phyloP scores from a whole-genome alignment of 2,888 invertebrate genomes.

The Torymus auratus region DNA sequence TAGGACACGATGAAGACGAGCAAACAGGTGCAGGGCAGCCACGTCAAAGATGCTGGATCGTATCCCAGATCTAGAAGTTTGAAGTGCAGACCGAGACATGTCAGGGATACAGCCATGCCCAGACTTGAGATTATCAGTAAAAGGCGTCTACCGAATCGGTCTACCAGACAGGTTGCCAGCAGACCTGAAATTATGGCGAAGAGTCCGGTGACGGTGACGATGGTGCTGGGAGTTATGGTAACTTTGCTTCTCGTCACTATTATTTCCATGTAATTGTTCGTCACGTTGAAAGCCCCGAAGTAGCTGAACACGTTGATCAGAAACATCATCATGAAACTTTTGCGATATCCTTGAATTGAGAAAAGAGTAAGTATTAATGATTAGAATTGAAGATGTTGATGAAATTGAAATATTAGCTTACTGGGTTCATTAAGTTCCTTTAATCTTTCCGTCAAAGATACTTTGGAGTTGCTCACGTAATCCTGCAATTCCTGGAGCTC shows the following conservation, averaged over 20 bases:
- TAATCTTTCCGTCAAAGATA: constrained; percentile 62
- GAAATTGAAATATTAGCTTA: constrained; percentile 43
- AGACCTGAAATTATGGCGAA: constrained; percentile 78
- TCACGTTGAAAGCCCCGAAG: constrained; percentile 75
- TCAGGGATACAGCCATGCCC: constrained; percentile 69
- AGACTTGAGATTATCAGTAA: constrained; percentile 77
- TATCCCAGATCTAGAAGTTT: constrained; percentile 59
- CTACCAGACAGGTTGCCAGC: constrained; percentile 76
- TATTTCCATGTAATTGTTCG: constrained; percentile 75
- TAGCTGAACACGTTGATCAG: constrained; percentile 79
- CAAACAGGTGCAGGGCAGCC: constrained; percentile 68
- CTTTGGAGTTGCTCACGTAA: constrained; percentile 64
- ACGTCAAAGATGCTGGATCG: constrained; percentile 60
- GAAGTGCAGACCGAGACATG: constrained; percentile 69
- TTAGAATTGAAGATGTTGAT: not conserved
- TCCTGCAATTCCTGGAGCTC: constrained; percentile 70
- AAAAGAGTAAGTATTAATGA: not conserved
- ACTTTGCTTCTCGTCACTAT: constrained; percentile 73
- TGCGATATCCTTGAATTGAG: constrained; percentile 70
- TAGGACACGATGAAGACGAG: constrained; percentile 66
- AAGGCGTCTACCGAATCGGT: constrained; percentile 77
- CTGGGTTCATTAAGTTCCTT: constrained; percentile 66
- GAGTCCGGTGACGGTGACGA: constrained; percentile 78
- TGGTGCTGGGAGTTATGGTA: constrained; percentile 71
- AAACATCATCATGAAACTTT: constrained; percentile 74